These are phyloP conservation scores for Drosophila setifemur DNA, from an alignment of 1,140 invertebrate genomes.

Conservation along the genomic window DNA sequence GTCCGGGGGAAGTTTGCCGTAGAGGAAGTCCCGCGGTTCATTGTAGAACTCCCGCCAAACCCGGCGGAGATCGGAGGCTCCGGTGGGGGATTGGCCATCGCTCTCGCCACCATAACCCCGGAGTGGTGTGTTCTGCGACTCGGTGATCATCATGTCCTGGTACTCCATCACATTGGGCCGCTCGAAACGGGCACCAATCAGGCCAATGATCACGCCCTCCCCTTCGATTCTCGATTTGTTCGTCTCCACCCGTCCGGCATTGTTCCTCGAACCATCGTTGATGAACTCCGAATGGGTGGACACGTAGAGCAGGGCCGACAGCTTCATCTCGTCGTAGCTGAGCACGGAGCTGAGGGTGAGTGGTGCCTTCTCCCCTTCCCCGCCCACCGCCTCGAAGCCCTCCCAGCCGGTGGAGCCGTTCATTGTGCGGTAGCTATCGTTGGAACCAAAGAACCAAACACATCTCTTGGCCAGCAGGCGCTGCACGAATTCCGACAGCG, in stretches of 20 bases:
- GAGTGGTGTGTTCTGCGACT: constrained; percentile 83
- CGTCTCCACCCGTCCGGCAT: constrained; percentile 82
- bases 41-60: constrained; percentile 70
- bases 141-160: constrained; percentile 84
- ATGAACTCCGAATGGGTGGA: constrained; percentile 86
- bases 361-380: constrained; percentile 15
- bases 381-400: constrained; percentile 60
- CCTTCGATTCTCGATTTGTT: constrained; percentile 60
- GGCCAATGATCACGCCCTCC: constrained; percentile 75
- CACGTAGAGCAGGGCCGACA: constrained; percentile 85
- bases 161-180: constrained; percentile 84
- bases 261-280: constrained; percentile 85
- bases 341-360: constrained; percentile 49
- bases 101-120: constrained; percentile 81
- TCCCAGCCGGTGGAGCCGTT: constrained; percentile 15
- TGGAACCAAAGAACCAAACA: constrained; percentile 28
- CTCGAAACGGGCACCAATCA: constrained; percentile 83
- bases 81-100: neutral
- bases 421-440: constrained; percentile 33
- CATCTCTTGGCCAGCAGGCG: constrained; percentile 65
- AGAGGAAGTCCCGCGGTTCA: constrained; percentile 51
- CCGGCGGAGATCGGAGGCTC: constrained; percentile 42
- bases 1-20: neutral
- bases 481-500: constrained; percentile 53
- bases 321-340: constrained; percentile 77